Evolutionary conservation across 2,888 invertebrate species (phyloP).

Genomic region (Amphimallon solstitiale): DNA sequence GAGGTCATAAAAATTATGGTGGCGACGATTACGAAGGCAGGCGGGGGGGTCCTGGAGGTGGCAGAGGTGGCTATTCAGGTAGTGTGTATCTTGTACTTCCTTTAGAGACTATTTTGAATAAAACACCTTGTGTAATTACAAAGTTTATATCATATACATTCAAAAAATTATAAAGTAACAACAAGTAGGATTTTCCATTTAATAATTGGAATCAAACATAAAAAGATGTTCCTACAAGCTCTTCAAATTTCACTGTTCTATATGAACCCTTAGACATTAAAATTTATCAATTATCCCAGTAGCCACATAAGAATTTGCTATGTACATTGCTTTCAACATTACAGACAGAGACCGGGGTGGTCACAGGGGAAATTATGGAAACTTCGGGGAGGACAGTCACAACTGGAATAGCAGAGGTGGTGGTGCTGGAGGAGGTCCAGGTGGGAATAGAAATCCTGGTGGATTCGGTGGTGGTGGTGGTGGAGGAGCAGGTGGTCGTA

Average conservation of each 20-base stretch:
- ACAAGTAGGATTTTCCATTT: not conserved
- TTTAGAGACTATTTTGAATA: not conserved
- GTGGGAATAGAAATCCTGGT: slow-evolving; percentile 60
- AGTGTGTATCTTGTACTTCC: slow-evolving; percentile 17
- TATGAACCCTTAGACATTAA: too few relatives aligned
- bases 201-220: too few relatives aligned
- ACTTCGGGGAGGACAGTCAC: slow-evolving; percentile 62
- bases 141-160: too few relatives aligned
- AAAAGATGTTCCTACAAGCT: too few relatives aligned
- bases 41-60: slow-evolving; percentile 57
- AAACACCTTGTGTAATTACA: not conserved
- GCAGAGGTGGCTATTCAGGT: slow-evolving; percentile 56
- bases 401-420: slow-evolving; percentile 58
- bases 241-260: too few relatives aligned
- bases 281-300: too few relatives aligned
- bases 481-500: slow-evolving; percentile 49
- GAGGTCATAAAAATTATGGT: slow-evolving; percentile 59
- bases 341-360: slow-evolving; percentile 63
- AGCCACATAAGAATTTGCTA: not conserved
- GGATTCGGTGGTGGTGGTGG: slow-evolving; percentile 49
- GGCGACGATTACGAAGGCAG: slow-evolving; percentile 62
- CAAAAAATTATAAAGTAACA: too few relatives aligned
- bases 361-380: slow-evolving; percentile 65
- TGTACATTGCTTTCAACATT: slow-evolving; percentile 6
- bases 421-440: slow-evolving; percentile 56